Evolutionary conservation across 2,113 vertebrate genomes (phyloP), one percentile per base, ranked within the genome.

Genomic region (Vombatus ursinus): DNA sequence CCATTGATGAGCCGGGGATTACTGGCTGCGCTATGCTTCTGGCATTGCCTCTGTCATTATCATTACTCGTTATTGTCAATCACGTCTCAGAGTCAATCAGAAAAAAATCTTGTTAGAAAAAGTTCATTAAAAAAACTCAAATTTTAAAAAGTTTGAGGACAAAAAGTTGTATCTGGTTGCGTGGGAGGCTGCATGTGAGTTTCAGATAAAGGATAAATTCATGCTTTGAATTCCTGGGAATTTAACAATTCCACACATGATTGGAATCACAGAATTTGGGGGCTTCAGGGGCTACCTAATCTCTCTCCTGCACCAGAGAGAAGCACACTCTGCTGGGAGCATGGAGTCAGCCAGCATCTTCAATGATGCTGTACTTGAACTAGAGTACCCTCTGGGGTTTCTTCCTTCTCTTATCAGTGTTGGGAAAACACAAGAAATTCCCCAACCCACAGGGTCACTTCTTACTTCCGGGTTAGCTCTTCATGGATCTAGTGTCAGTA

Each of bases 81-180:
- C 11, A 50, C 90, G 61, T 1, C 77, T 37, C 84, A n/a, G 52
- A 95, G 90, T 90, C 91, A 48, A 53, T 91, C 54, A 50, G 0
- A 84, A 57, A n/a, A 61, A 16, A 61, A 61, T 8, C 9, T 61
- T 48, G 90, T 97, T 50, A 92, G 22, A 53, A 90, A 92, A 94
- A 95, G 47, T 91, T 89, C 57, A 48, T 57, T 54, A n/a, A 90
- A 93, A 92, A 26, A 26, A 93, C 89, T 94, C 37, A 93, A 90
- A 50, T 52, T 96, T 90, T 61, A 8, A 50, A 61, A 91, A 51
- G 47, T 50, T 54, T 89, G 16, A 89, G 22, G 50, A 53, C 90
- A 52, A 51, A 22, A 11, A 5, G 31, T 68, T 37, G 37, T 37
- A 68, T 37, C 16, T 68, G 14, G 1, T 68, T 68, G 31, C 12